Base-by-base conservation (phyloP, 2,888 invertebrate genomes). In the Odiellus spinosus region DNA sequence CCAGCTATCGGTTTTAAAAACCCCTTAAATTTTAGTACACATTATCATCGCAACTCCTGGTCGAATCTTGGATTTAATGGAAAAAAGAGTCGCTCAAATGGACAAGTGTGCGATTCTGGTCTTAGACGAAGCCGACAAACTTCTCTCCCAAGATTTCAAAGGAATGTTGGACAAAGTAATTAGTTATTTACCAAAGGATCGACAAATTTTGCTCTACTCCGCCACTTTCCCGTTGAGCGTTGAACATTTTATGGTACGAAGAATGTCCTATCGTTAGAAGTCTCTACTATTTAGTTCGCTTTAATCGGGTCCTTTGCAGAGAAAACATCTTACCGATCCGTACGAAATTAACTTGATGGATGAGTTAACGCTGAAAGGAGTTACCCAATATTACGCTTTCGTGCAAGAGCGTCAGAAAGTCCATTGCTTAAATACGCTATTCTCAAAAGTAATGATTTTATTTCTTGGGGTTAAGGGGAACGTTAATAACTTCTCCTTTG, bases 261-360 rank as follows among this genome's bases (percentile, higher is more conserved):
- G 14, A 42, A 14, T 15, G 3, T 12, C 12, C 33, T n/a, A 34
- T 18, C 3, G 26, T 40, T 8, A n/a, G n/a, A n/a, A n/a, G n/a
- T n/a, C n/a, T n/a, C n/a, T n/a, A 46, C 14, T 33, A 3, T 44
- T 39, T 39, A 44, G 45, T 48, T 44, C n/a, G n/a, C n/a, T n/a
- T n/a, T n/a, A n/a, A n/a, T n/a, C n/a, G n/a, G n/a, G n/a, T 49
- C 44, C 53, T 41, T 61, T 61, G 18, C 59, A 73, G 73, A 83
- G 85, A 67, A 95, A 93, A 70, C 91, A 98, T 68, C 76, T 96
- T 70, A 43, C 47, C 12, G 82, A 86, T 68, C 95, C 96, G n/a
- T 95, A 96, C 67, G 96, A 98, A 73, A 96, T 98, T 62, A 98
- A 98, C 71, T 76, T 98, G 64, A 99, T 98, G 98, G 98, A 98